Base-by-base conservation (phyloP, 2,113 vertebrate species). In the Eulemur macaco region DNA sequence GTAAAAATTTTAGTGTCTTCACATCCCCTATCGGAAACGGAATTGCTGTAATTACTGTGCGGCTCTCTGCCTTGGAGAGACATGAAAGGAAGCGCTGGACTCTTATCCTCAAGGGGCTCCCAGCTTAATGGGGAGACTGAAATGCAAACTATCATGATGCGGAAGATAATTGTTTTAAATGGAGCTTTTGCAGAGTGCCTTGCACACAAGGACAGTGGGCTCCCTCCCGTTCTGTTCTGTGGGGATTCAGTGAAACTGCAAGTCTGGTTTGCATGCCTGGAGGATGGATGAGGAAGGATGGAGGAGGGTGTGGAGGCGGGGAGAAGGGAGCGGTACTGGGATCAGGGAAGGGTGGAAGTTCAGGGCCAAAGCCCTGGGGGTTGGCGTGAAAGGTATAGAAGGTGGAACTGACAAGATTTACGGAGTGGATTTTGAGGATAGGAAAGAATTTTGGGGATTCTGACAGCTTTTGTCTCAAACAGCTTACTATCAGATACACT, bases 11-110 rank as follows among this genome's bases (percentile, higher is more conserved):
- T 39, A 68, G 56, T 63, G 78, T 73, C 60, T 89, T 92, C 76
- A 45, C 27, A n/a, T 78, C 34, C 29, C 12, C 68, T 84, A 6
- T 50, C 13, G 21, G 45, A 74, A 71, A 90, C 17, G 27, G 45
- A 86, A 78, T 77, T 82, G 58, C 88, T 71, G 1, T 89, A 29
- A 86, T 86, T 87, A 47, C 21, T 23, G 47, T 1, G 73, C 78
- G 71, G 17, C n/a, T 20, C 17, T 63, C n/a, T 42, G 68, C 73
- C 89, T 71, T 95, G 68, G 84, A 95, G 80, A 94, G 68, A 76
- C 39, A 83, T 58, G 39, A 68, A 92, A 94, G 71, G 23, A 82
- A 71, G 18, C 10, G 6, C 54, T 66, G 45, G 39, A 68, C 68
- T 78, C 27, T 85, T 45, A 12, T 39, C 7, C 60, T 88, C 52